Evolutionary conservation across 37 sponge, comb jelly and placozoan genomes (phyloP).

Genomic region (Chondrosia reniformis): DNA sequence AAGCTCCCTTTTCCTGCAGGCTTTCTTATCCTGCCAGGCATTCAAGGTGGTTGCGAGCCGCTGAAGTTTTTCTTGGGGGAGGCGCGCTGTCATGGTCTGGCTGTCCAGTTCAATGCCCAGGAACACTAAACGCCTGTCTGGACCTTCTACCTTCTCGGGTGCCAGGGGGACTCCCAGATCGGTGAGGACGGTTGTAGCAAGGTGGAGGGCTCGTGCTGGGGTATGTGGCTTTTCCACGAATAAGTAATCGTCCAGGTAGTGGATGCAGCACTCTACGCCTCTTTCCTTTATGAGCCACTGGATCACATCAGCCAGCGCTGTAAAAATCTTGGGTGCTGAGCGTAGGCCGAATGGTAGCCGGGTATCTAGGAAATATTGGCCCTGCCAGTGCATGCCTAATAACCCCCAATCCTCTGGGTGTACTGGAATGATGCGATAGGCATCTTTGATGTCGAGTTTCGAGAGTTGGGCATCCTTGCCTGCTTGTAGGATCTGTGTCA

Average conservation of each 20-base stretch:
- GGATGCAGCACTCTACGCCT: not conserved
- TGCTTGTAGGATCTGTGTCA: not conserved
- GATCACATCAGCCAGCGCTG: not conserved
- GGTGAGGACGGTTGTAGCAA: not conserved
- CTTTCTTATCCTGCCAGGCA: conserved; percentile 2
- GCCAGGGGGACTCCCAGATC: not conserved
- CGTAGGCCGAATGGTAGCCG: conserved; percentile 29
- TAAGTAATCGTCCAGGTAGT: conserved; percentile 21
- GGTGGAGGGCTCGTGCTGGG: not conserved
- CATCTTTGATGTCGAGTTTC: conserved; percentile 25
- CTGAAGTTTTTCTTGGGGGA: not conserved
- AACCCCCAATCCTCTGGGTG: conserved; percentile 37
- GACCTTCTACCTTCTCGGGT: conserved; percentile 24
- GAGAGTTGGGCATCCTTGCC: conserved; percentile 25
- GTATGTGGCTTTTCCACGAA: not conserved
- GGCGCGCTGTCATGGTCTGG: not conserved
- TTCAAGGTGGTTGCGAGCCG: not conserved
- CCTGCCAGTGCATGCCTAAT: conserved; percentile 35
- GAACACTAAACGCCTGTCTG: not conserved
- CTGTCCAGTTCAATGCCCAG: conserved; percentile 17
- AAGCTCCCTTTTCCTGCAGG: conserved; percentile 23
- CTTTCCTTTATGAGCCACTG: not conserved
- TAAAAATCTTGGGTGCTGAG: conserved; percentile 16
- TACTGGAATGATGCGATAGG: conserved; percentile 22
- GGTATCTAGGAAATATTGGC: conserved; percentile 22